Base-by-base conservation (phyloP, 2,888 invertebrate species). In the Trisateles emortualis region DNA sequence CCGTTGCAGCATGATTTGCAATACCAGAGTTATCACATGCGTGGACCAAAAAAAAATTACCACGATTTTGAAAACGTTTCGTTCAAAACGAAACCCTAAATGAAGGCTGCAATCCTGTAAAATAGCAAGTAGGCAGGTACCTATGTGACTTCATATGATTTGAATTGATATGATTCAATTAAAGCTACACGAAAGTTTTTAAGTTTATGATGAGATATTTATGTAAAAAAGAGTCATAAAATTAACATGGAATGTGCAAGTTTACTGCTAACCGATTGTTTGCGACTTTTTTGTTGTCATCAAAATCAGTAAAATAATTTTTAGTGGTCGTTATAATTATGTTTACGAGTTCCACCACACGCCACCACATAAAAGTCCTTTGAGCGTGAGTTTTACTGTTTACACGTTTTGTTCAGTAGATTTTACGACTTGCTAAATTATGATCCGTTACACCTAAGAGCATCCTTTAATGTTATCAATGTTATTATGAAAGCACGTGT, bases 281-380 rank as follows among this genome's bases (percentile, higher is more conserved):
- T 40, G 59, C 57, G 26, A 58, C 65, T 68, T 69, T 75, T 72
- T 74, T 70, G 60, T 50, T 72, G 75, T 73, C 68, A 66, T 71
- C 72, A 58, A 67, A 70, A 71, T 72, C 67, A 64, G 68, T 74
- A 73, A 79, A 79, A 73, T 67, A 63, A 57, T 71, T 73, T 74
- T 81, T 72, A 79, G 72, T 74, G 79, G 71, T 79, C 80, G 71
- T 82, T 77, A 80, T 78, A 80, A 79, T 82, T 79, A 81, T 65
- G 64, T 79, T 81, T 79, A 82, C 67, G 78, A 76, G 74, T 76
- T 61, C 56, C 61, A 67, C 72, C 74, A 72, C 78, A 76, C 79
- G 76, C 76, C 61, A 71, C 71, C 69, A 65, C 69, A 67, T 78
- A 69, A 81, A 79, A 73, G 54, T 72, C 70, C 59, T 74, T 73